These are phyloP conservation scores for Myodes glareolus DNA, from an alignment of 2,113 vertebrate species.

Conservation along the genomic window DNA sequence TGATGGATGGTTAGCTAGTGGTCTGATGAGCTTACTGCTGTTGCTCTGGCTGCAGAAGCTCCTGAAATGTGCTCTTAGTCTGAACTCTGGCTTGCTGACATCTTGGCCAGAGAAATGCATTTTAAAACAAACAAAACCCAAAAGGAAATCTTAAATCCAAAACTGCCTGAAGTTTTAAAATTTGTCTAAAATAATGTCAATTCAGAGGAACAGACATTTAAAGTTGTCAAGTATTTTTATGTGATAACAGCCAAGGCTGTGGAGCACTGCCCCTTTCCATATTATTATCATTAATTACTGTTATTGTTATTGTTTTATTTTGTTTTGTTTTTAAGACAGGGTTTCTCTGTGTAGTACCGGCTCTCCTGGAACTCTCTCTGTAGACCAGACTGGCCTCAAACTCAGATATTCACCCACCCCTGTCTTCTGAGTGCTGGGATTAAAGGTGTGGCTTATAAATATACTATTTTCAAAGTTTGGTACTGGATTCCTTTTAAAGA, in stretches of 20 bases:
- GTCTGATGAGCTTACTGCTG: conserved; percentile 24
- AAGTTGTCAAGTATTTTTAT: conserved; percentile 24
- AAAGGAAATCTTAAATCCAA: conserved; percentile 62
- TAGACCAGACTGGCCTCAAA: neutral
- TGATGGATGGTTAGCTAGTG: neutral
- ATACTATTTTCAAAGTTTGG: neutral
- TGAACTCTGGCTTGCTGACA: conserved; percentile 59
- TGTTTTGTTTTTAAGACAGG: neutral
- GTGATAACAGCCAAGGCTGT: neutral
- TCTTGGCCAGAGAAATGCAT: conserved; percentile 49
- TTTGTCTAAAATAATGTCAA: conserved; percentile 51
- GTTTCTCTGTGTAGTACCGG: neutral
- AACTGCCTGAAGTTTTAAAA: conserved; percentile 57
- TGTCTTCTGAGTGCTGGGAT: neutral
- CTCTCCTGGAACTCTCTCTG: neutral
- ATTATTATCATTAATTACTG: too few species aligned
- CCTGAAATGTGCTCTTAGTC: conserved; percentile 55
- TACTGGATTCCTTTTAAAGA: neutral
- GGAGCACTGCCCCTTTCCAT: neutral
- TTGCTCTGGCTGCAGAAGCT: conserved; percentile 43
- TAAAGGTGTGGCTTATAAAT: neutral
- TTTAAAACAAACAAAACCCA: conserved; percentile 66
- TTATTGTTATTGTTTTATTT: neutral
- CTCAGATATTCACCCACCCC: neutral
- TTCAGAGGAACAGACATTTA: conserved; percentile 36